Conservation (phyloP, 2,113 vertebrate genomes). For the Austrofundulus limnaeus region DNA sequence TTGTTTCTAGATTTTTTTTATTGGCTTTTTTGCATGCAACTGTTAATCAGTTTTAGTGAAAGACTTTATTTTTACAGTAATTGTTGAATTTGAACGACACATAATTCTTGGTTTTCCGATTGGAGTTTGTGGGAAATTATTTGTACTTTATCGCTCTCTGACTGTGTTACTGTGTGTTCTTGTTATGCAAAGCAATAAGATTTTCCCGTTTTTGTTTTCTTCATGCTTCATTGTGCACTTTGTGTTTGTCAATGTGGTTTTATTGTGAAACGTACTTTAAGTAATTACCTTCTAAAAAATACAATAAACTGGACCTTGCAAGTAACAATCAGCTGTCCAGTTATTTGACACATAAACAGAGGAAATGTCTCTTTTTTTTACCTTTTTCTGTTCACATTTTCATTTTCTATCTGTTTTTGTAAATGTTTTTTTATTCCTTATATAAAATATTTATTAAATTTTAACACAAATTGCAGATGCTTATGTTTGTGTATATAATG, state of each 20-base stretch:
- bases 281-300: constrained; percentile 65
- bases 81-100: constrained; percentile 40
- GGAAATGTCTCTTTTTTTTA: constrained; percentile 19
- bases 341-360: constrained; percentile 44
- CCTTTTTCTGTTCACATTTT: not conserved
- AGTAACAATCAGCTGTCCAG: constrained; percentile 61
- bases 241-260: constrained; percentile 11
- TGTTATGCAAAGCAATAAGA: constrained; percentile 5
- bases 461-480: not conserved
- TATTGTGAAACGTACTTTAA: constrained; percentile 48
- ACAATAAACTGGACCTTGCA: constrained; percentile 62
- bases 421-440: not conserved
- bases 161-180: constrained; percentile 6
- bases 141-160: constrained; percentile 33
- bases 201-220: not conserved
- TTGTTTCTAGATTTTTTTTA: not conserved
- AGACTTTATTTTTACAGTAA: constrained; percentile 14
- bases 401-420: not conserved
- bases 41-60: constrained; percentile 27
- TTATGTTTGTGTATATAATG: not conserved
- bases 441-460: not conserved
- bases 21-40: not conserved
- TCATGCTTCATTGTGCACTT: not conserved
- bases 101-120: constrained; percentile 38
- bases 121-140: constrained; percentile 47